Percentiles rank a stretch among this genome's conserved stretches.
These are phyloP conservation scores for Taeniopygia guttata DNA, from an alignment of 2,797 vertebrate genomes.

Conservation along the genomic window DNA sequence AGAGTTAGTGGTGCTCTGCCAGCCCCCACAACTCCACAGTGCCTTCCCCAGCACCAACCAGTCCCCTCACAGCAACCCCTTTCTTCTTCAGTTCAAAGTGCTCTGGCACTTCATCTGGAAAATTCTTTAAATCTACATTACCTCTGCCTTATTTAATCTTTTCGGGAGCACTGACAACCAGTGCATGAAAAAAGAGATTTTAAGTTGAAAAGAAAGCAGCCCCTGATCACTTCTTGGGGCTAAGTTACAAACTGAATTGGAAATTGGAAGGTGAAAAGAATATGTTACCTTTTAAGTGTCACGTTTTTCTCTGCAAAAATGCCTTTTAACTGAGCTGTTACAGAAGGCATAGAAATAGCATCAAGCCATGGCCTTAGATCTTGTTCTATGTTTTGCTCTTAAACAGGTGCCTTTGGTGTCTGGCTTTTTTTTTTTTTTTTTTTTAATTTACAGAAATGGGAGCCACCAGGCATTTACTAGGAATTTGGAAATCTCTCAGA, in stretches of 20 bases:
- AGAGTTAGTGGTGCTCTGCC: not conserved
- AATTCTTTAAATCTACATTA: slow-evolving; percentile 75
- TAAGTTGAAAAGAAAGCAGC: slow-evolving; percentile 56
- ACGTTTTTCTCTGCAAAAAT: slow-evolving; percentile 32
- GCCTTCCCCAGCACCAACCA: not conserved
- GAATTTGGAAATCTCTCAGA: not conserved
- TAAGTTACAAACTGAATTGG: slow-evolving; percentile 53
- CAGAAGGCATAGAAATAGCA: not conserved
- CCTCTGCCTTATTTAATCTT: slow-evolving; percentile 76
- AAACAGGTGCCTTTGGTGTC: not conserved
- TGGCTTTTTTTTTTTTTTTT: not conserved
- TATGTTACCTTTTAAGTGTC: slow-evolving; percentile 56
- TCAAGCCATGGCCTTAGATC: not conserved
- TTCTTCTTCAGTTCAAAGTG: slow-evolving; percentile 72
- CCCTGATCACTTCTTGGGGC: slow-evolving; percentile 30
- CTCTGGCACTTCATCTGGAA: slow-evolving; percentile 70
- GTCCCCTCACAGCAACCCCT: slow-evolving; percentile 26
- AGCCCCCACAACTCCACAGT: fast-evolving
- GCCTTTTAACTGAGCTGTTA: slow-evolving; percentile 23
- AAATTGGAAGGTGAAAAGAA: slow-evolving; percentile 61
- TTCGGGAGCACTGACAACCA: slow-evolving; percentile 65
- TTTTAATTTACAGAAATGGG: not conserved
- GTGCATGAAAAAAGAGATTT: slow-evolving; percentile 70
- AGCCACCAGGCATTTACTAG: not conserved
- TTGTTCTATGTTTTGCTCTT: not conserved